phyloP scores from a whole-genome alignment of 2,113 vertebrate genomes.

The Plotosus lineatus region DNA sequence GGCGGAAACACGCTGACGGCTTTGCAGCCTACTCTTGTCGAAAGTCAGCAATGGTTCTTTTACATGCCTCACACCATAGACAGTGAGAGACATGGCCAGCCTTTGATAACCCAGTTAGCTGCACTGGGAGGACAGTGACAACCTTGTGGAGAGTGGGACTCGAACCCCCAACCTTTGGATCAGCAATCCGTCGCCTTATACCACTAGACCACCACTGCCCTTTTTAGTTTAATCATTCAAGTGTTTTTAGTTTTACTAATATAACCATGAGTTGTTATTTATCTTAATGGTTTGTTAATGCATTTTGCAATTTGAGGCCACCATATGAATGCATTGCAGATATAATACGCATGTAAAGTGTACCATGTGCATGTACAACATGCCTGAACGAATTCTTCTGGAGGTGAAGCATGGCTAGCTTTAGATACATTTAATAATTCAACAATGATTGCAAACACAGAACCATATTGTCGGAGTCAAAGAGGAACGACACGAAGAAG shows the following conservation, averaged over 20 bases:
- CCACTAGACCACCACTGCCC: too few species aligned
- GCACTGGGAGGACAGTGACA: too few species aligned
- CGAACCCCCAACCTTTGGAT: too few species aligned
- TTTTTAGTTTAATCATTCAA: too few species aligned
- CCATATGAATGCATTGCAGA: background rate
- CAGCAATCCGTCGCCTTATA: too few species aligned
- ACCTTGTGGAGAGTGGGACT: too few species aligned
- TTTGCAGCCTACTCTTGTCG: too few species aligned
- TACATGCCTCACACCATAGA: too few species aligned
- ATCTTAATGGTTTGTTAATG: background rate
- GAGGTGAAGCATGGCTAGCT: background rate
- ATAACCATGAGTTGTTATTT: background rate
- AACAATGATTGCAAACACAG: conserved; percentile 62
- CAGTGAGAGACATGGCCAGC: too few species aligned
- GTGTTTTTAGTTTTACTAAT: background rate
- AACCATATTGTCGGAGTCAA: conserved; percentile 69
- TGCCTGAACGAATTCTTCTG: background rate
- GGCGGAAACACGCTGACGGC: too few species aligned
- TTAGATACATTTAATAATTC: background rate
- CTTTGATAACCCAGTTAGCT: too few species aligned
- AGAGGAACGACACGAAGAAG: conserved; percentile 74
- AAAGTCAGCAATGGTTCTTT: too few species aligned
- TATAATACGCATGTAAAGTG: background rate
- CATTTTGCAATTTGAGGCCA: background rate
- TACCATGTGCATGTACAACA: background rate